phyloP scores from a whole-genome alignment of 2,888 invertebrate species.

The Pachycephus smyrnensis region DNA sequence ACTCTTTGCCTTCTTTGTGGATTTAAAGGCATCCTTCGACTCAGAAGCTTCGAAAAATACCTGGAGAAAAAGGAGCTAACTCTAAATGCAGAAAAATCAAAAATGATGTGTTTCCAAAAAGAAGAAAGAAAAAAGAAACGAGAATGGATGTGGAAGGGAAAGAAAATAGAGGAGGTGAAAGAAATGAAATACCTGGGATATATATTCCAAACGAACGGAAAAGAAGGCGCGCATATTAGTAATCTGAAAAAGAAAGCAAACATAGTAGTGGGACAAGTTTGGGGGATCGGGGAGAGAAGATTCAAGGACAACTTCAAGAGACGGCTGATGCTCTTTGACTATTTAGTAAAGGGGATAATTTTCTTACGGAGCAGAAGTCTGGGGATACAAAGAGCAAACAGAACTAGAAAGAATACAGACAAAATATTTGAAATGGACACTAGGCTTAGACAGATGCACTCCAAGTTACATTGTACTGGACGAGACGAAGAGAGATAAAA shows the following conservation, averaged over 20 bases:
- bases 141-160: slow-evolving; percentile 23
- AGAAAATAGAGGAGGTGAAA: too few relatives aligned
- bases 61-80: too few relatives aligned
- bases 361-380: slow-evolving; percentile 31
- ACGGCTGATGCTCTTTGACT: slow-evolving; percentile 18
- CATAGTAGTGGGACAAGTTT: slow-evolving; percentile 12
- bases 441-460: slow-evolving; percentile 19
- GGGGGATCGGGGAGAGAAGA: slow-evolving; percentile 25
- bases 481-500: slow-evolving; percentile 21
- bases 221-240: slow-evolving; percentile 13
- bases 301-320: slow-evolving; percentile 12
- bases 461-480: too few relatives aligned
- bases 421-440: slow-evolving; percentile 22
- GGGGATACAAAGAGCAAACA: slow-evolving; percentile 20
- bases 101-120: slow-evolving; percentile 2
- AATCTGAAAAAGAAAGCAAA: slow-evolving; percentile 18
- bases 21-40: too few relatives aligned
- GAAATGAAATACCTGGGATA: slow-evolving; percentile 32
- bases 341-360: slow-evolving; percentile 16
- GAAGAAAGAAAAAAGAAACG: slow-evolving; percentile 21
- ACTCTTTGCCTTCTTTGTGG: too few relatives aligned
- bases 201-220: slow-evolving; percentile 13
- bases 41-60: too few relatives aligned
- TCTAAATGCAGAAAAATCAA: too few relatives aligned
- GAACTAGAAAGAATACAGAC: slow-evolving; percentile 14